These are phyloP conservation scores for Argynnis bischoffii DNA, from an alignment of 2,888 invertebrate species.

Conservation along the genomic window DNA sequence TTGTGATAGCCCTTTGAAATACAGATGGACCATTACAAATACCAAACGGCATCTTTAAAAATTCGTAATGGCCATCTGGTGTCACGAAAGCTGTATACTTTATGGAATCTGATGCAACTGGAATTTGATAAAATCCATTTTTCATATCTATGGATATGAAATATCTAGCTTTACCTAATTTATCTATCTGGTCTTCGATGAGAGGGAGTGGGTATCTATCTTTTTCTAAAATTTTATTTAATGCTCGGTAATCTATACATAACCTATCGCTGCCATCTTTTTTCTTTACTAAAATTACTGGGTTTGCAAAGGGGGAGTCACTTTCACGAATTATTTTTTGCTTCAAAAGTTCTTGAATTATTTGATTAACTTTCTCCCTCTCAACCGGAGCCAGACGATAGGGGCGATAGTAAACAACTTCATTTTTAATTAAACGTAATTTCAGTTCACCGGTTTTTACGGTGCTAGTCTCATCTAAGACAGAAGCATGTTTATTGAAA, in stretches of 20 bases:
- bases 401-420: constrained; percentile 37
- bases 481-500: too few species aligned
- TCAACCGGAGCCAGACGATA: constrained; percentile 41
- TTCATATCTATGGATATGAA: constrained; percentile 37
- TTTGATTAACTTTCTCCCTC: constrained; percentile 36
- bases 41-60: constrained; percentile 42
- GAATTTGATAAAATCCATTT: constrained; percentile 39
- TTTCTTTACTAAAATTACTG: constrained; percentile 39
- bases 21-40: constrained; percentile 41
- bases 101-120: constrained; percentile 22
- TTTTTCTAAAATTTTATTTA: constrained; percentile 35
- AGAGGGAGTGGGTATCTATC: constrained; percentile 18
- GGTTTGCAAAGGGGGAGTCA: constrained; percentile 40
- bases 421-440: constrained; percentile 14
- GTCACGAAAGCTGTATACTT: constrained; percentile 39
- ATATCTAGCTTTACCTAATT: constrained; percentile 24
- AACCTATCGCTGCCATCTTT: constrained; percentile 35
- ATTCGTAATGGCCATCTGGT: constrained; percentile 39
- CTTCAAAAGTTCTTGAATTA: constrained; percentile 36
- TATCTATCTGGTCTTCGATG: constrained; percentile 42
- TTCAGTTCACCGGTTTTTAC: constrained; percentile 34
- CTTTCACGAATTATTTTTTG: constrained; percentile 38
- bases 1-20: constrained; percentile 38
- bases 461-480: constrained; percentile 23
- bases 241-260: constrained; percentile 35